phyloP scores from a whole-genome alignment of 2,888 invertebrate genomes.

The Cheilosia grossa region DNA sequence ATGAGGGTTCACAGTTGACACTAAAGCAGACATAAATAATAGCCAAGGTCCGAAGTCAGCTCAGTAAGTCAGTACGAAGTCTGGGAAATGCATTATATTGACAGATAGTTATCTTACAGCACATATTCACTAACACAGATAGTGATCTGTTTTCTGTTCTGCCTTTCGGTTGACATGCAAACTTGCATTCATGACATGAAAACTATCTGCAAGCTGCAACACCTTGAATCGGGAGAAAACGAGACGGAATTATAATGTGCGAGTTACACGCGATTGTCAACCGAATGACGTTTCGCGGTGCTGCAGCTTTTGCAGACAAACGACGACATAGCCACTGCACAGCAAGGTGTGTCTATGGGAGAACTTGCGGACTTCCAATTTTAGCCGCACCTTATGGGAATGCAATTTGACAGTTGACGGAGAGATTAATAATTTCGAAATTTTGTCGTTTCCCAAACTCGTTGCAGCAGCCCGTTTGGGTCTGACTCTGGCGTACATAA shows the following conservation, averaged over 20 bases:
- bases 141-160: not conserved
- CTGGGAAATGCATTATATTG: not conserved
- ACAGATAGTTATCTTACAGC: conserved; percentile 3
- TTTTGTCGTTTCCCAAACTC: not conserved
- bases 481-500: not conserved
- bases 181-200: conserved; percentile 61
- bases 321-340: not conserved
- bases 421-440: conserved; percentile 6
- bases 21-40: conserved; percentile 19
- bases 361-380: not conserved
- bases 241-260: conserved; percentile 16
- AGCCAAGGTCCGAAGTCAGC: conserved; percentile 31
- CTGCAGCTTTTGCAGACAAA: conserved; percentile 11
- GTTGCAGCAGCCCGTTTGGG: not conserved
- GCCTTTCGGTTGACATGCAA: conserved; percentile 14
- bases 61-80: not conserved
- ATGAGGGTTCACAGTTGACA: conserved; percentile 26
- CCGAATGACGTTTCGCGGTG: conserved; percentile 10
- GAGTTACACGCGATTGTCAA: conserved; percentile 11
- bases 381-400: conserved; percentile 8
- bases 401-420: not conserved
- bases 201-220: conserved; percentile 23
- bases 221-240: conserved; percentile 27
- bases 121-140: conserved; percentile 3
- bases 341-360: not conserved